Conservation (phyloP, 2,797 vertebrate species). For the Xerus rutilus region DNA sequence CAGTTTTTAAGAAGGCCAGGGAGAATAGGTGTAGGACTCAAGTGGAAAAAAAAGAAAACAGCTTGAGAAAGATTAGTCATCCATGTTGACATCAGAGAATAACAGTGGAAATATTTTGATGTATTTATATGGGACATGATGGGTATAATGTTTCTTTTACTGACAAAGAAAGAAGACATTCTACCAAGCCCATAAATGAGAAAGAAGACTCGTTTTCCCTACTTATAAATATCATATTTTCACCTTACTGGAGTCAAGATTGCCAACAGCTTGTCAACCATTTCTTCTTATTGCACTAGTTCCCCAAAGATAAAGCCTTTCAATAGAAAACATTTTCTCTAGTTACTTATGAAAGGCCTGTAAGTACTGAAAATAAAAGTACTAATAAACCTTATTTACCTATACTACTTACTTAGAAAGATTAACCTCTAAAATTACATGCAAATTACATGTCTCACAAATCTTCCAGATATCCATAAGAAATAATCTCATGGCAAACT, state of each 20-base stretch:
- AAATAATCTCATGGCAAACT: conserved; percentile 11
- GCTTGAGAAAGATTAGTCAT: neutral
- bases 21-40: neutral
- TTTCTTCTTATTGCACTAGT: neutral
- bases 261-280: neutral
- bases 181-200: neutral
- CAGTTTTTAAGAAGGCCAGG: neutral
- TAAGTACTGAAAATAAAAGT: conserved; percentile 32
- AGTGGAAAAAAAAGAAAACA: neutral
- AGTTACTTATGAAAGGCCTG: neutral
- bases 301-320: neutral
- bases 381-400: neutral
- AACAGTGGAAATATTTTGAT: neutral
- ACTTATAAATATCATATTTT: neutral
- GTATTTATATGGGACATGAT: neutral
- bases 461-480: neutral
- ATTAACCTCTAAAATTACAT: conserved; percentile 42
- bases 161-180: neutral
- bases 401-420: neutral
- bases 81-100: neutral
- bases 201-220: neutral
- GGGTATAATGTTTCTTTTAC: neutral
- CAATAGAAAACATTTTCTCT: neutral
- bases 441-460: conserved; percentile 1
- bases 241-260: neutral